These are phyloP conservation scores for Ischnura elegans DNA, from an alignment of 2,888 invertebrate species.

Conservation along the genomic window DNA sequence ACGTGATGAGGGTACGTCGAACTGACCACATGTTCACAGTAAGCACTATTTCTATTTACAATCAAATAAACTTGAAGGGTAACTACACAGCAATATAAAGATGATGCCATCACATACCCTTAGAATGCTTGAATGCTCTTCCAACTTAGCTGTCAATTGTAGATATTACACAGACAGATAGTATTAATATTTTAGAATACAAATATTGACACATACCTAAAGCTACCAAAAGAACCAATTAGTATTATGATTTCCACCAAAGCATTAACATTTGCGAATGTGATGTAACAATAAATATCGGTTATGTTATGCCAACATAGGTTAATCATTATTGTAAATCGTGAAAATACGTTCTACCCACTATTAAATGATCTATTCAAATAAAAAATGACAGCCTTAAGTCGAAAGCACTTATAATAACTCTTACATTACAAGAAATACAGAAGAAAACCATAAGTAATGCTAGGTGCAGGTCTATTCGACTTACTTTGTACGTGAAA, in stretches of 20 bases:
- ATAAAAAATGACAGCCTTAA: not conserved
- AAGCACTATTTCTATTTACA: constrained; percentile 27
- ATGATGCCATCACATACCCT: constrained; percentile 38
- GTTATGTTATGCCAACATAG: not conserved
- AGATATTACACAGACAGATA: constrained; percentile 31
- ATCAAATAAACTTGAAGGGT: not conserved
- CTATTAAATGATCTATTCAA: not conserved
- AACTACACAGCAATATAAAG: constrained; percentile 38
- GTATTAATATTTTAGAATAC: not conserved
- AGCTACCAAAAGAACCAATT: constrained; percentile 38
- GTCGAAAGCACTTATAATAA: constrained; percentile 10
- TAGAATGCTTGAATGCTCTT: constrained; percentile 35
- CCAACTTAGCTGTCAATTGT: constrained; percentile 38
- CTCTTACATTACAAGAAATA: constrained; percentile 16
- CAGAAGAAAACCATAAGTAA: constrained; percentile 72
- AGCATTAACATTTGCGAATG: not conserved
- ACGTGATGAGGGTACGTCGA: constrained; percentile 1
- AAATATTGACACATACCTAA: constrained; percentile 23
- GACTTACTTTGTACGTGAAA: constrained; percentile 98
- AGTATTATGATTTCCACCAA: not conserved
- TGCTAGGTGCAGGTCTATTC: constrained; percentile 76
- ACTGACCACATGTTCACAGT: constrained; percentile 26
- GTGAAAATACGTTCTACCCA: not conserved
- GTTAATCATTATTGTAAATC: not conserved
- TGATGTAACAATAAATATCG: constrained; percentile 20